phyloP scores from a whole-genome alignment of 2,113 vertebrate genomes.

The Sinocyclocheilus anophthalmus region DNA sequence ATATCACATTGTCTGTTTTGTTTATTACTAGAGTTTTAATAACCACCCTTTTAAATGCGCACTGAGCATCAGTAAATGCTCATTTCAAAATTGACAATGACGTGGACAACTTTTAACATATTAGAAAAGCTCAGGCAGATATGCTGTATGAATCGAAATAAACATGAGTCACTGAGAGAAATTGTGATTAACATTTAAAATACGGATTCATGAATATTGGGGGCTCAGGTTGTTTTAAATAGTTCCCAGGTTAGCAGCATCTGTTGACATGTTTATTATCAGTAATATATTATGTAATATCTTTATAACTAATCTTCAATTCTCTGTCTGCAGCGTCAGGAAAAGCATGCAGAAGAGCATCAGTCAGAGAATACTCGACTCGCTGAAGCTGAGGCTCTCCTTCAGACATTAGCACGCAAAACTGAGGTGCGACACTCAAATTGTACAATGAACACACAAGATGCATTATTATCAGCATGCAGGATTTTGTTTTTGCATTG shows the following conservation, averaged over 20 bases:
- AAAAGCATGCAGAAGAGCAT: constrained; percentile 61
- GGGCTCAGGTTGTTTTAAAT: no score
- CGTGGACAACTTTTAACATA: no score
- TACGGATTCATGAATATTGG: no score
- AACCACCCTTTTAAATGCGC: no score
- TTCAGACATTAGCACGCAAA: constrained; percentile 72
- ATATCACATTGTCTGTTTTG: not conserved
- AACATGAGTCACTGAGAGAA: no score
- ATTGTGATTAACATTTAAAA: no score
- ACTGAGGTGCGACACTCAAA: constrained; percentile 74
- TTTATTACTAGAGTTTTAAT: no score
- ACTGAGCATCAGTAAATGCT: no score
- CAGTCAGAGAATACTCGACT: constrained; percentile 75
- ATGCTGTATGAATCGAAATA: no score
- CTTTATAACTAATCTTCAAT: no score
- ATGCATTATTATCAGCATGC: not conserved
- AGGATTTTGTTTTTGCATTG: not conserved
- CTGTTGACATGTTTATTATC: not conserved
- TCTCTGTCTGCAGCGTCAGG: constrained; percentile 46
- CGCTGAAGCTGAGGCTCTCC: constrained; percentile 74
- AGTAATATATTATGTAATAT: not conserved
- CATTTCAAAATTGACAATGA: no score
- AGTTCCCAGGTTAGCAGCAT: not conserved
- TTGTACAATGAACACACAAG: not conserved
- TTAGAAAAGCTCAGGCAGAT: no score